Percentiles rank a stretch among this genome's conserved stretches.
Evolutionary conservation across 2,797 vertebrate species (phyloP).

Genomic region (Acropternis orthonyx): DNA sequence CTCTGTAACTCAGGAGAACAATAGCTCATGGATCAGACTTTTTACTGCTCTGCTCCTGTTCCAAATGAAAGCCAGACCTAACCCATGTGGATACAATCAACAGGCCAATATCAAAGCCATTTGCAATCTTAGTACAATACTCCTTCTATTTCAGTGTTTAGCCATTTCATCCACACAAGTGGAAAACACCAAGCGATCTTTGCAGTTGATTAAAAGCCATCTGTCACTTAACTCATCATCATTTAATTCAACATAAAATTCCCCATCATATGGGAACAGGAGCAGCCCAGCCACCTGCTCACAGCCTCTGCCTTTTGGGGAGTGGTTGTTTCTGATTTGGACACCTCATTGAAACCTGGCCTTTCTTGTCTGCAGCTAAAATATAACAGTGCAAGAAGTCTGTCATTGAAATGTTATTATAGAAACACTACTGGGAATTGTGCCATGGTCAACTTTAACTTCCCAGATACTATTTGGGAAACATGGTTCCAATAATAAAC

Average conservation of each 20-base stretch:
- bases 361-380: slow-evolving; percentile 26
- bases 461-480: slow-evolving; percentile 21
- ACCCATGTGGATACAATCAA: background rate
- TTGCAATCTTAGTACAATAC: background rate
- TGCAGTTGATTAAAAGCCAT: background rate
- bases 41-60: background rate
- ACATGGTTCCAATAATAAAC: slow-evolving; percentile 36
- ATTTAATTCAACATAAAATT: background rate
- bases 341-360: background rate
- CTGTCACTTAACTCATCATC: background rate
- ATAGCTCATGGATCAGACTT: background rate
- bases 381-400: background rate
- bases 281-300: slow-evolving; percentile 8
- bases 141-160: background rate
- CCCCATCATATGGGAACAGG: background rate
- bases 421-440: slow-evolving; percentile 27
- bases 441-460: slow-evolving; percentile 18
- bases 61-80: background rate
- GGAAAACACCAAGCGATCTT: background rate
- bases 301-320: background rate
- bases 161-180: background rate
- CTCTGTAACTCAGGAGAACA: background rate
- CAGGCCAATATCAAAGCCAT: background rate
- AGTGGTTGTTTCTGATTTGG: background rate
- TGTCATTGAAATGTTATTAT: background rate